phyloP scores from a whole-genome alignment of 2,113 vertebrate species.

The Thermophis baileyi region DNA sequence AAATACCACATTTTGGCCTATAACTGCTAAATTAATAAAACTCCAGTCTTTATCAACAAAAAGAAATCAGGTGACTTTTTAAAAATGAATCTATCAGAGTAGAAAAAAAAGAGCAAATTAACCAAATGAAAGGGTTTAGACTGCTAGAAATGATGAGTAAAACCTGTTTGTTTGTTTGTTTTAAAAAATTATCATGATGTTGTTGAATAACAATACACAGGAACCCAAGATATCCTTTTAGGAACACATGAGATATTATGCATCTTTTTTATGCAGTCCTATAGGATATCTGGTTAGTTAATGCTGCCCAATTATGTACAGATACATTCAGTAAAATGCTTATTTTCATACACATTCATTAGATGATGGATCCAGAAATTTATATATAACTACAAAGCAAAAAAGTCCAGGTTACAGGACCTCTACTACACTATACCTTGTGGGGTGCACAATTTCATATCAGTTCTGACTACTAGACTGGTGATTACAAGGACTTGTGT shows the following conservation, averaged over 20 bases:
- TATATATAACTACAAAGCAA: not conserved
- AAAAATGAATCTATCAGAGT: conserved; percentile 59
- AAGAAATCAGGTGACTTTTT: conserved; percentile 19
- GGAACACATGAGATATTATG: conserved; percentile 35
- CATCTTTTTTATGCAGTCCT: conserved; percentile 13
- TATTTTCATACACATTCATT: not conserved
- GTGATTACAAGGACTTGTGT: not conserved
- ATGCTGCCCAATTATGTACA: not conserved
- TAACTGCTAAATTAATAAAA: conserved; percentile 51
- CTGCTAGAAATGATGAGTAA: conserved; percentile 55
- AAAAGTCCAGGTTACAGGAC: conserved; percentile 18
- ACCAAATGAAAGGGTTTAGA: conserved; percentile 57
- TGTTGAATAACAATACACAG: not conserved
- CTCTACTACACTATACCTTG: conserved; percentile 30
- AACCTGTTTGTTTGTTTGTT: conserved; percentile 51
- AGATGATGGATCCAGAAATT: not conserved
- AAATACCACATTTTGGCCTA: conserved; percentile 51
- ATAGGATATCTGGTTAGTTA: not conserved
- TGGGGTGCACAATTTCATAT: not conserved
- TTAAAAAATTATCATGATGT: conserved; percentile 1
- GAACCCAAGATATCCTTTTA: conserved; percentile 41
- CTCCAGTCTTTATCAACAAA: conserved; percentile 33
- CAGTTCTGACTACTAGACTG: not conserved
- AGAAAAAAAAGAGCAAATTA: conserved; percentile 54
- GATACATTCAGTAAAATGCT: not conserved